Evolutionary conservation across 2,797 vertebrate species (phyloP), one percentile per base, ranked within the genome.

Genomic region (Catamblyrhynchus diadema): DNA sequence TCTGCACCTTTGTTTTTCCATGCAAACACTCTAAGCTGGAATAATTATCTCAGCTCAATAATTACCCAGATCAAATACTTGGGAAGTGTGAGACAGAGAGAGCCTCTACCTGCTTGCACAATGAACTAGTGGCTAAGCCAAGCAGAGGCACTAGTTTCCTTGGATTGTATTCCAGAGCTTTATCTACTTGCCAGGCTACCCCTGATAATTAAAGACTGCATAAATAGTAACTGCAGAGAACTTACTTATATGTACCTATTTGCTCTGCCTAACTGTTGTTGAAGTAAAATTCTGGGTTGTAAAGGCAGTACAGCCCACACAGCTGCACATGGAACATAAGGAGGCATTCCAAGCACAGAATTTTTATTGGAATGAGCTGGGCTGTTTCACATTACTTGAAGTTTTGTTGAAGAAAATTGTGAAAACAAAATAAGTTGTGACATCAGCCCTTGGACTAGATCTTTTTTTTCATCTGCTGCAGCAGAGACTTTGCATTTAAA

Each of bases 41-140:
- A 56, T 91, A 86, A 88, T 91, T 81, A 93, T 42, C 72, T 12
- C 32, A 64, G 53, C n/a, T 94, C 42, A 71, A 6, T 91, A 92
- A 87, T 90, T 77, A 77, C 57, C 48, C 19, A 42, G 35, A 67
- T 66, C 61, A 82, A 61, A 57, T 41, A 39, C 20, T 60, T 64
- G 27, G 57, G 67, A 87, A 92, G 60, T 30, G 25, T 2, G 15
- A 84, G 71, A 66, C 33, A 59, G 41, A 72, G 51, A 81, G 44
- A 56, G 35, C 73, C 54, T 95, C 53, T 86, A 51, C 47, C 66
- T 84, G 48, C 73, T 90, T 81, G 22, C 45, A 50, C 67, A 77
- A 60, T 60, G 45, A 64, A n/a, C 22, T 32, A 23, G 42, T 81
- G 69, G 35, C 69, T 62, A 93, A 79, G 37, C 32, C 45, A 80